Evolutionary conservation across 1,140 invertebrate genomes (phyloP).

Genomic region (Calosoma granatense): DNA sequence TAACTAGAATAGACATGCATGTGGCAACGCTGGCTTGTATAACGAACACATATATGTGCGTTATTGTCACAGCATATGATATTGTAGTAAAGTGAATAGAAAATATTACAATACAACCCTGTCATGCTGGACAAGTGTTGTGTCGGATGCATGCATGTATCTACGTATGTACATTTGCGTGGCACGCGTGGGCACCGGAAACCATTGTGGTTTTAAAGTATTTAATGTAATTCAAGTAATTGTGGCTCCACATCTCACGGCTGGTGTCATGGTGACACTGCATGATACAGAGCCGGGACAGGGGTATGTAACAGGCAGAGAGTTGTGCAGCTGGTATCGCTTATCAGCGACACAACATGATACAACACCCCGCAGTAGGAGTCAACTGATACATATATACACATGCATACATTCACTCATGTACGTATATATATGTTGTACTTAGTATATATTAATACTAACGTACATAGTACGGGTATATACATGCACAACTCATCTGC

Average conservation of each 20-base stretch:
- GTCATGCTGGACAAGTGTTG: neutral
- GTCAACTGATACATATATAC: too few species aligned
- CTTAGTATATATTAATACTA: too few species aligned
- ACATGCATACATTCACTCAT: neutral
- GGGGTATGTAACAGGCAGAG: neutral
- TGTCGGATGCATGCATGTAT: neutral
- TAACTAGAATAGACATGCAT: too few species aligned
- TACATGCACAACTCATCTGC: too few species aligned
- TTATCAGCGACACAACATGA: neutral
- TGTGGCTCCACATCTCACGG: neutral
- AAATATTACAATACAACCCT: neutral
- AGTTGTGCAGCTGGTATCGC: neutral
- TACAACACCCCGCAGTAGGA: too few species aligned
- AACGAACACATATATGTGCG: too few species aligned
- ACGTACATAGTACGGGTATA: too few species aligned
- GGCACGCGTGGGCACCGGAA: neutral
- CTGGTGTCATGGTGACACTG: neutral
- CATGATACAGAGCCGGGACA: neutral
- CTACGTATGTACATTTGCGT: neutral
- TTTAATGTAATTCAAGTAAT: conserved; percentile 9
- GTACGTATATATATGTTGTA: too few species aligned
- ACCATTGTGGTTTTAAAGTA: conserved; percentile 8
- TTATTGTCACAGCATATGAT: too few species aligned
- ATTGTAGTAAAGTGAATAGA: too few species aligned
- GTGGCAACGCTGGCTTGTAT: too few species aligned